Evolutionary conservation across 1,140 invertebrate species (phyloP).

Genomic region (Habropoda laboriosa): DNA sequence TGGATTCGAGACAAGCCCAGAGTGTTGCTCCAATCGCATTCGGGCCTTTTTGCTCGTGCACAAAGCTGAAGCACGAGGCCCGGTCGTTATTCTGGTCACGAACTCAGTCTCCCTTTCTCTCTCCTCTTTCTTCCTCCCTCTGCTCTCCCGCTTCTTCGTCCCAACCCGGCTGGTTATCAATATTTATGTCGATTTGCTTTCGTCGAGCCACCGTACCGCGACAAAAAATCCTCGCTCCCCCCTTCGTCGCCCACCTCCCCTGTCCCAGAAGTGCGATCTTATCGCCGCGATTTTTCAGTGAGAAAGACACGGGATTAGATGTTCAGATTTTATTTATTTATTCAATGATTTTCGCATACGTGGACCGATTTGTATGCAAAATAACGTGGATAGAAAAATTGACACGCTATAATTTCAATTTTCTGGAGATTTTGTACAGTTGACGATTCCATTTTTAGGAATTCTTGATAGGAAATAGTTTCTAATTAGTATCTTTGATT

Average conservation of each 20-base stretch:
- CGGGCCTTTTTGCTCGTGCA: slow-evolving; percentile 53
- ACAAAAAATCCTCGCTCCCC: slow-evolving; percentile 11
- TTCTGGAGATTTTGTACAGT: too few species aligned
- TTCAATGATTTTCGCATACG: too few species aligned
- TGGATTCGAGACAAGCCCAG: slow-evolving; percentile 37
- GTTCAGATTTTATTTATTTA: too few species aligned
- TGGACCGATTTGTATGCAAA: too few species aligned
- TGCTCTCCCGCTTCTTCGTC: not conserved
- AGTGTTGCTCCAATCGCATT: slow-evolving; percentile 61
- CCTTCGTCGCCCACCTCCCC: not conserved
- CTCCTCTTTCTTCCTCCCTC: slow-evolving; percentile 5
- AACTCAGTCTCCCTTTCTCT: slow-evolving; percentile 45
- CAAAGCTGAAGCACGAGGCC: slow-evolving; percentile 43
- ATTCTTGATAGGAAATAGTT: too few species aligned
- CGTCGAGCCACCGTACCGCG: not conserved
- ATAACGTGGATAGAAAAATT: too few species aligned
- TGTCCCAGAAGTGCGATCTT: not conserved
- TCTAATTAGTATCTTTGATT: too few species aligned
- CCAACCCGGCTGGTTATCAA: slow-evolving; percentile 46
- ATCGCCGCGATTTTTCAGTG: not conserved
- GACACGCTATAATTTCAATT: too few species aligned
- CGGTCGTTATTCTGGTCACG: slow-evolving; percentile 62
- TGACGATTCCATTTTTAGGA: too few species aligned
- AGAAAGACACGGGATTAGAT: too few species aligned
- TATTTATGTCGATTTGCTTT: slow-evolving; percentile 58